Percentiles rank a stretch among this genome's conserved stretches.
phyloP scores from a whole-genome alignment of 2,113 vertebrate species.

The Varanus komodoensis region DNA sequence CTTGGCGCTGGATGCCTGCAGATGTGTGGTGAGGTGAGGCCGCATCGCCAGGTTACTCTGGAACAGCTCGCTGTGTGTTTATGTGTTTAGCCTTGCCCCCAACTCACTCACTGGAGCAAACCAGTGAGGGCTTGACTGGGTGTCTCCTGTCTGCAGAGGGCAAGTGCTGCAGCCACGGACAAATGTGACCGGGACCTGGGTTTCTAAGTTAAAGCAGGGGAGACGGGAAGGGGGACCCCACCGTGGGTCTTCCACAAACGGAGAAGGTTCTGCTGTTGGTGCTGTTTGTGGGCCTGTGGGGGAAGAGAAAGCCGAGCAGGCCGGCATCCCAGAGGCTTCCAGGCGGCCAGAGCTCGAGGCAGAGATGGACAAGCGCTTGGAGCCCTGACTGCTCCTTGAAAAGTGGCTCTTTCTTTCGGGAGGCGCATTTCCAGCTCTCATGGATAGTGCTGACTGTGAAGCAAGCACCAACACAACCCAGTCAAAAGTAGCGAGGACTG shows the following conservation, averaged over 20 bases:
- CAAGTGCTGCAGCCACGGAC: neutral
- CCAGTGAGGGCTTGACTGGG: too few species aligned
- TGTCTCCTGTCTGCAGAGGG: too few species aligned
- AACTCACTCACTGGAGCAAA: neutral
- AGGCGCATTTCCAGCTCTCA: too few species aligned
- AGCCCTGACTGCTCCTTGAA: neutral
- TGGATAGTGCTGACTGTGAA: neutral
- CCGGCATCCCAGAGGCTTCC: too few species aligned
- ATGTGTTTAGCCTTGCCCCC: too few species aligned
- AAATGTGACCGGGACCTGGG: neutral
- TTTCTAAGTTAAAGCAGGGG: too few species aligned
- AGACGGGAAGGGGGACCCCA: neutral
- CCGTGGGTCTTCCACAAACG: too few species aligned
- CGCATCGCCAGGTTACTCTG: neutral
- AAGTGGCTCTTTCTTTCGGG: neutral
- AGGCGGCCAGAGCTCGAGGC: too few species aligned
- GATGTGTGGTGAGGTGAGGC: neutral
- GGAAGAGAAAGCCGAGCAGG: neutral
- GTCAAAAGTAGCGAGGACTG: neutral
- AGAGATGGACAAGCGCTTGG: neutral
- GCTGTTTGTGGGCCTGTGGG: neutral
- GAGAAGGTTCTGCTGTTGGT: neutral
- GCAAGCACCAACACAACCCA: neutral
- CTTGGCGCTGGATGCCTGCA: too few species aligned
- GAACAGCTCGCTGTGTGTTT: neutral